These are phyloP conservation scores for Syngnathus rostellatus DNA, from an alignment of 2,797 vertebrate genomes.

Conservation along the genomic window DNA sequence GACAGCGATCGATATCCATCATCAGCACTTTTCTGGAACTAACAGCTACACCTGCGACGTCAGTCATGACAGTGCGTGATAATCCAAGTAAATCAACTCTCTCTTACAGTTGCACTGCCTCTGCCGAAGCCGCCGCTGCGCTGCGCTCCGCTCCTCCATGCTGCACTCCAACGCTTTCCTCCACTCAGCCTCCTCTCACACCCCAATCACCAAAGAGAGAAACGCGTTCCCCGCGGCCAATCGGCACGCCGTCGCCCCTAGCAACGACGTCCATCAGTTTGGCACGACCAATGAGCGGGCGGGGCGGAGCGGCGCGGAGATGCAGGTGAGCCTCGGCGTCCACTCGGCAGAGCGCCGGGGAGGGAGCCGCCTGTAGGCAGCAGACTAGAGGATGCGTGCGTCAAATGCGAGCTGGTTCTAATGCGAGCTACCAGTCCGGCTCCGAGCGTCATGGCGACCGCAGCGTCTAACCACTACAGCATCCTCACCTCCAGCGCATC, in stretches of 20 bases:
- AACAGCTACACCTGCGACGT: conserved; percentile 1
- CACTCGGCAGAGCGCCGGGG: conserved; percentile 77
- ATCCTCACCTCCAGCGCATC: conserved; percentile 92
- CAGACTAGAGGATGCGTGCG: conserved; percentile 68
- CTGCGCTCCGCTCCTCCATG: conserved; percentile 59
- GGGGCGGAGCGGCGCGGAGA: conserved; percentile 66
- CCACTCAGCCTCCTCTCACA: conserved; percentile 61
- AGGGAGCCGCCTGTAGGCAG: conserved; percentile 78
- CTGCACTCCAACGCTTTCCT: conserved; percentile 63
- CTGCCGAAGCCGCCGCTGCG: conserved; percentile 58
- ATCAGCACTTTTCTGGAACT: background rate
- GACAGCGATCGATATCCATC: background rate
- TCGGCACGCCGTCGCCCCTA: conserved; percentile 71
- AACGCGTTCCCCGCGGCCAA: conserved; percentile 64
- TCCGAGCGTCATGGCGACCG: conserved; percentile 96
- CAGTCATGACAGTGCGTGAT: conserved; percentile 31
- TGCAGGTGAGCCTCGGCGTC: conserved; percentile 78
- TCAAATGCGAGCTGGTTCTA: conserved; percentile 92
- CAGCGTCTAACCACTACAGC: conserved; percentile 97
- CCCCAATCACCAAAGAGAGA: conserved; percentile 59
- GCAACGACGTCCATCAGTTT: conserved; percentile 83
- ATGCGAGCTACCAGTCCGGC: conserved; percentile 88
- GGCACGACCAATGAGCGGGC: conserved; percentile 73
- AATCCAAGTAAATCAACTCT: conserved; percentile 58
- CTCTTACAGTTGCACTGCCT: conserved; percentile 56